Evolutionary conservation across 2,888 invertebrate species (phyloP).

Genomic region (Magallana nippona): DNA sequence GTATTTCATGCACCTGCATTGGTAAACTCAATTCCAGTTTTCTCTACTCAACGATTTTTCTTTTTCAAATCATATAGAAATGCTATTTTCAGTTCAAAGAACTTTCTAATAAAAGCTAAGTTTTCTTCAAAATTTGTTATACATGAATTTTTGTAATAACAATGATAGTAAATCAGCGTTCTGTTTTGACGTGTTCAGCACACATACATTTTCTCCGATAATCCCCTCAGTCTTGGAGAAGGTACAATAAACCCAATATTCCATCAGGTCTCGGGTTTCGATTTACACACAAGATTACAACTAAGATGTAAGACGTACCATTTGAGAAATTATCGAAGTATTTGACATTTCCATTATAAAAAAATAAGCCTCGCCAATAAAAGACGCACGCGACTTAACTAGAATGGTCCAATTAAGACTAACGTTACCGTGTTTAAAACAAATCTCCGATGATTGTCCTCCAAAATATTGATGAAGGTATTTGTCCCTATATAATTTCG

Average conservation of each 20-base stretch:
- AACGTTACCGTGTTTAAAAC: background rate
- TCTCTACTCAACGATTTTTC: too few species aligned
- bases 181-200: too few species aligned
- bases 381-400: background rate
- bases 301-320: too few species aligned
- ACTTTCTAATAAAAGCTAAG: too few species aligned
- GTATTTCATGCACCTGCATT: too few species aligned
- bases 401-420: slow-evolving; percentile 19
- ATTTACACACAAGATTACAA: background rate
- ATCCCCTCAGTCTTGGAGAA: background rate
- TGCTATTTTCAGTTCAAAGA: too few species aligned
- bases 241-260: background rate
- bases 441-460: background rate
- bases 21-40: too few species aligned
- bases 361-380: background rate
- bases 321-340: slow-evolving; percentile 4
- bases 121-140: too few species aligned
- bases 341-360: slow-evolving; percentile 26
- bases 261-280: background rate
- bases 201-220: too few species aligned
- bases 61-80: too few species aligned
- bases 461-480: slow-evolving; percentile 13
- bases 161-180: too few species aligned
- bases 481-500: slow-evolving; percentile 6
- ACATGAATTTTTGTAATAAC: too few species aligned